Evolutionary conservation across 2,888 invertebrate species (phyloP), one percentile per base, ranked within the genome.

Genomic region (Ceriagrion tenellum): DNA sequence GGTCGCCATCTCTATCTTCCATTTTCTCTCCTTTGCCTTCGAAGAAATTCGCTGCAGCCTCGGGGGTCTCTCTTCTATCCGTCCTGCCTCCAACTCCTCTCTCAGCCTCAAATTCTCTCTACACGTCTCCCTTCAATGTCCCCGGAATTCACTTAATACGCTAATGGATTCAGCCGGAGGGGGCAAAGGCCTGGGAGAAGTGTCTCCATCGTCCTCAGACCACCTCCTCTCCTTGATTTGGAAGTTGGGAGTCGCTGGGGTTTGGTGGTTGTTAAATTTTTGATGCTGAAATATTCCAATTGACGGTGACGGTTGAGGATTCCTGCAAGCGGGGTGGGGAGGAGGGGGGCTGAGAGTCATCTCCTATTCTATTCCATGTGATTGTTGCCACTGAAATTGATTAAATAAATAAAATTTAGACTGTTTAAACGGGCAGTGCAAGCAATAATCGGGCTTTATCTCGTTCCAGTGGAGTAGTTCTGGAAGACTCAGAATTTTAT

Each of bases 131-230:
- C 81, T n/a, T 35, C 30, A 30, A 35, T 81, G 81, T 35, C 81
- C 35, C 18, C 81, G 18, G 81, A 81, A 81, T 81, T 81, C 81
- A 81, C 81, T 81, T 81, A 81, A 35, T 81, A 81, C 81, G 81
- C 81, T 81, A 81, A 81, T 81, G 81, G 81, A 81, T 81, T 81
- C 30, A 81, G 12, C 35, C 81, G 30, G 23, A 69, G 81, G 81
- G 81, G 81, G 81, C 69, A 10, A 26, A 35, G 35, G 81, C 81
- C 35, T 35, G 30, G 35, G 30, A 35, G 13, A 18, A 35, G 81
- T 16, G 2, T n/a, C 81, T 13, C n/a, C 69, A 8, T 69, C 23
- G 4, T 26, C n/a, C 69, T 69, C 59, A 1, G 26, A n/a, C n/a
- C n/a, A 4, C 4, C 69, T 69, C 69, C 26, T 69, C 26, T 69